Evolutionary conservation across 2,113 vertebrate species (phyloP).

Genomic region (Paramormyrops kingsleyae): DNA sequence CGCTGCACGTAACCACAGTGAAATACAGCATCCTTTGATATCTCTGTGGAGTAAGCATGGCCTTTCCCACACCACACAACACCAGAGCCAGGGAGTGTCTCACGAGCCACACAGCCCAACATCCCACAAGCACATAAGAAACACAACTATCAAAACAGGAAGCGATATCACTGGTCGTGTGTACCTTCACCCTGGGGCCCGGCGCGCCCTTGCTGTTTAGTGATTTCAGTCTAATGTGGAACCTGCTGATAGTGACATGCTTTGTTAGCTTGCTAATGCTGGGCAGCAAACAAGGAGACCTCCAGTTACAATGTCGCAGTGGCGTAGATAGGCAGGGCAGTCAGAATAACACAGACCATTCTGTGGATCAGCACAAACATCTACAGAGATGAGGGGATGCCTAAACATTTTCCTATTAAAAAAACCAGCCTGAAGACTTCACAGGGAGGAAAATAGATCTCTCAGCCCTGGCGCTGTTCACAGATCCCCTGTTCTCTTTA

Average conservation of each 20-base stretch:
- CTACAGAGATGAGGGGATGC: background rate
- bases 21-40: background rate
- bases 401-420: background rate
- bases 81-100: background rate
- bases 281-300: background rate
- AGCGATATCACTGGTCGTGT: background rate
- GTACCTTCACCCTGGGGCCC: background rate
- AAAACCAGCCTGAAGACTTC: background rate
- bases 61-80: background rate
- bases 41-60: background rate
- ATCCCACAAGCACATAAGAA: background rate
- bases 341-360: background rate
- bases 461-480: background rate
- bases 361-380: background rate
- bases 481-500: background rate
- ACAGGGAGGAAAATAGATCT: background rate
- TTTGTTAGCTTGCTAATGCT: background rate
- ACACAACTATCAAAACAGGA: background rate
- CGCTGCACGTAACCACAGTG: background rate
- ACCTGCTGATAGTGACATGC: too few relatives aligned
- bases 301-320: background rate
- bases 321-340: background rate
- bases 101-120: background rate
- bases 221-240: background rate
- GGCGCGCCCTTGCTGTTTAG: background rate